A percentile compares a stretch with the other conserved stretches of the same genome.
Evolutionary conservation across 2,888 invertebrate species (phyloP).

Genomic region (Parnassius mnemosyne): DNA sequence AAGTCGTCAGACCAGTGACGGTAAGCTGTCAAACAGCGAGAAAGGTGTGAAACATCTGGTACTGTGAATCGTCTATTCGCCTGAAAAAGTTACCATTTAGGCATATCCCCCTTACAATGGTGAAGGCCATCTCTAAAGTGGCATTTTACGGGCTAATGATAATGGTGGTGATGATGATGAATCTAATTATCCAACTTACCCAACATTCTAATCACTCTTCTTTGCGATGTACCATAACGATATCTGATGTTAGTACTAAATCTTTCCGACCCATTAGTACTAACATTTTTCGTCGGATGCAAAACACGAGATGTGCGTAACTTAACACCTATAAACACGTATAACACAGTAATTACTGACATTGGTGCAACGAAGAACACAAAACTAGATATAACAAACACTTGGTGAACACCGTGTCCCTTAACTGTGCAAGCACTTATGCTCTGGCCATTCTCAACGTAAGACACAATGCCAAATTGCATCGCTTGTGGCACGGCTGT

Average conservation of each 20-base stretch:
- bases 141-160: no score
- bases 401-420: slow-evolving; percentile 82
- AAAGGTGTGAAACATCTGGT: no score
- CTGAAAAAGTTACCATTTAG: no score
- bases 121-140: no score
- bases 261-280: slow-evolving; percentile 67
- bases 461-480: slow-evolving; percentile 87
- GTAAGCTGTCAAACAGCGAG: no score
- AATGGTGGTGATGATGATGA: background rate
- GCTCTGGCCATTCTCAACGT: slow-evolving; percentile 67
- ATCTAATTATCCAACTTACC: slow-evolving; percentile 79
- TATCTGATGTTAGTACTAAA: slow-evolving; percentile 64
- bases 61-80: no score
- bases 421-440: slow-evolving; percentile 81
- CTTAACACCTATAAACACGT: slow-evolving; percentile 87
- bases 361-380: slow-evolving; percentile 93
- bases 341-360: slow-evolving; percentile 91
- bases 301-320: slow-evolving; percentile 83
- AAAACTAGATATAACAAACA: slow-evolving; percentile 89
- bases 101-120: no score
- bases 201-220: slow-evolving; percentile 88
- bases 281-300: slow-evolving; percentile 79
- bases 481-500: slow-evolving; percentile 89
- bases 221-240: slow-evolving; percentile 80
- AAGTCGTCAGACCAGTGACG: no score